Evolutionary conservation across 2,797 vertebrate genomes (phyloP), one percentile per base, ranked within the genome.

Genomic region (Tragelaphus eurycerus): DNA sequence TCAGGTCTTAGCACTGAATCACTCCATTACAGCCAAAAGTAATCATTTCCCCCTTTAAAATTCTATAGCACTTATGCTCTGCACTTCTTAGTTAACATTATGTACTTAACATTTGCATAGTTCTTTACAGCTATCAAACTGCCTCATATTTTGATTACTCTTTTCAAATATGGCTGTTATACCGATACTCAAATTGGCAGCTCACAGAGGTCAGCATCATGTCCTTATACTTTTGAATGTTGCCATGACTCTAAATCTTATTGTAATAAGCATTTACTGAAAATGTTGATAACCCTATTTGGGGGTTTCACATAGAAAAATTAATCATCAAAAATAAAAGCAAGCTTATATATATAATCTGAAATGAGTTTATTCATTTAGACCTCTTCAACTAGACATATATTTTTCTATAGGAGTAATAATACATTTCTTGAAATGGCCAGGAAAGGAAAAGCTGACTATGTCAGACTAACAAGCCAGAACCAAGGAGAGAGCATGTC

Each of bases 221-320:
- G 46, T 93, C 25, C 17, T 89, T 71, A 57, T 34, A 57, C n/a
- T 52, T 92, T 64, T 62, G 10, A 55, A 38, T n/a, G 13, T 78
- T 81, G 19, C n/a, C n/a, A 17, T 84, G 54, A 92, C 60, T 81
- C n/a, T 54, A 79, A 62, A 46, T n/a, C 31, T 79, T 78, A 12
- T 84, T 92, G 55, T 43, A 94, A 92, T 60, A 95, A 25, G 62
- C 46, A 60, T 74, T 79, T 95, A 17, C 27, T 95, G 29, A 90
- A 64, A 85, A 83, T 88, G 21, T 43, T 50, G n/a, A 23, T 84
- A 60, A 46, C 46, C 29, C 38, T 16, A 64, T 54, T 82, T 62
- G 13, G 4, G 7, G 31, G 21, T 14, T 97, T 8, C 1, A 17
- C 46, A 55, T 7, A 38, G 50, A 31, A 87, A 82, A 95, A 91